Conservation (phyloP, 2,113 vertebrate species). For the Melanerpes aurifrons region DNA sequence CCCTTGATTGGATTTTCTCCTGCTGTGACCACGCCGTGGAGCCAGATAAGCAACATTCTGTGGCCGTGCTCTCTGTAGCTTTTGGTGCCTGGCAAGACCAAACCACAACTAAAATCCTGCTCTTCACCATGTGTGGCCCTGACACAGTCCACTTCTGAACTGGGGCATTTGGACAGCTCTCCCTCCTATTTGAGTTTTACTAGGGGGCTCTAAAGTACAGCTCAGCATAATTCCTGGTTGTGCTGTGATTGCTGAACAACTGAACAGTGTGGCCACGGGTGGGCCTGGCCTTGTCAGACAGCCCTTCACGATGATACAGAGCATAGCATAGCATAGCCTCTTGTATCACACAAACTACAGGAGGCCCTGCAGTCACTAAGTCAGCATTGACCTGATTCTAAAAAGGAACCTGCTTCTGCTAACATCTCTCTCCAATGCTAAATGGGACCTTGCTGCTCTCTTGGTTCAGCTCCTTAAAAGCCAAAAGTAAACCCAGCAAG, state of each 20-base stretch:
- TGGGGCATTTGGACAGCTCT: neutral
- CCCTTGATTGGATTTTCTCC: slow-evolving; percentile 88
- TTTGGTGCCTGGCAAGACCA: slow-evolving; percentile 79
- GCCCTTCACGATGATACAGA: neutral
- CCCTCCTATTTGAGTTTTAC: neutral
- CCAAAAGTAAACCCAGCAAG: neutral
- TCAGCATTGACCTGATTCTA: neutral
- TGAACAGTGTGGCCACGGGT: neutral
- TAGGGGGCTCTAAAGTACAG: neutral
- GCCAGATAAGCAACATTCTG: slow-evolving; percentile 91
- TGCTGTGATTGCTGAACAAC: neutral
- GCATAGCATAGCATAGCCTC: neutral
- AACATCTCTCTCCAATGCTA: neutral
- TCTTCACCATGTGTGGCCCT: rapidly evolving
- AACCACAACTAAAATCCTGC: neutral
- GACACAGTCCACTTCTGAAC: neutral
- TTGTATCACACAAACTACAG: no score
- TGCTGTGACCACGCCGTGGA: slow-evolving; percentile 78
- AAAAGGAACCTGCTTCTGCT: neutral
- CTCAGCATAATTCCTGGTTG: neutral
- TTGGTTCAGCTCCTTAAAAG: neutral
- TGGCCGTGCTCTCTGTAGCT: slow-evolving; percentile 91
- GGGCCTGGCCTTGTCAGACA: neutral
- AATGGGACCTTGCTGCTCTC: neutral
- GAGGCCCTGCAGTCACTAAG: neutral